These are phyloP conservation scores for Lasioglossum lativentre DNA, from an alignment of 2,888 invertebrate species.

Conservation along the genomic window DNA sequence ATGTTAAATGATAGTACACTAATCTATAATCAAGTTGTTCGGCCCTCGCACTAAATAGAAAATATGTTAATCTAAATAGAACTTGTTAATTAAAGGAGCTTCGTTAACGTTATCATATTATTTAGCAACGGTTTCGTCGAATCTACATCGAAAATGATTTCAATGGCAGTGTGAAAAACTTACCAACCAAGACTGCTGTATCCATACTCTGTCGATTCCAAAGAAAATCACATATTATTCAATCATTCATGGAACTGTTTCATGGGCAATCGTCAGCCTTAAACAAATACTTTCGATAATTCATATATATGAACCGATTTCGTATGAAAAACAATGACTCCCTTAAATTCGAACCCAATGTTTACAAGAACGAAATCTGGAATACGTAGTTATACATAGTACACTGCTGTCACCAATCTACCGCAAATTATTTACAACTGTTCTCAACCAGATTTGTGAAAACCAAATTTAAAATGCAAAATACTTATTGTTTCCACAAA, in stretches of 20 bases:
- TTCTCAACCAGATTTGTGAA: neutral
- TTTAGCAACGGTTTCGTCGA: conserved; percentile 35
- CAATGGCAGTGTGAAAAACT: conserved; percentile 67
- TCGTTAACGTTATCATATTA: neutral
- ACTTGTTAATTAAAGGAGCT: neutral
- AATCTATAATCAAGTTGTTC: conserved; percentile 7
- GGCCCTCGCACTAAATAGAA: too few species aligned
- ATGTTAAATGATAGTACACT: conserved; percentile 34
- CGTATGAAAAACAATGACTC: conserved; percentile 49
- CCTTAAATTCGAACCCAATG: conserved; percentile 66
- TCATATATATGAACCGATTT: conserved; percentile 23
- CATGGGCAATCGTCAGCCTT: neutral
- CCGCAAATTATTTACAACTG: conserved; percentile 8
- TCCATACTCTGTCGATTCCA: conserved; percentile 64
- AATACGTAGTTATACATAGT: conserved; percentile 46
- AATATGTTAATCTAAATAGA: neutral
- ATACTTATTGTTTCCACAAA: neutral
- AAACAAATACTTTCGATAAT: conserved; percentile 26
- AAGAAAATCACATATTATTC: conserved; percentile 60
- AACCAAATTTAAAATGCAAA: neutral
- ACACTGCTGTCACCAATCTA: conserved; percentile 62
- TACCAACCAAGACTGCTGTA: conserved; percentile 63
- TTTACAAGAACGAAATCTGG: conserved; percentile 71
- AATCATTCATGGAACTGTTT: conserved; percentile 11
- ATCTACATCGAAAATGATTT: conserved; percentile 44